Evolutionary conservation across 2,888 invertebrate species (phyloP), one percentile per base, ranked within the genome.

Genomic region (Erebia palarica): DNA sequence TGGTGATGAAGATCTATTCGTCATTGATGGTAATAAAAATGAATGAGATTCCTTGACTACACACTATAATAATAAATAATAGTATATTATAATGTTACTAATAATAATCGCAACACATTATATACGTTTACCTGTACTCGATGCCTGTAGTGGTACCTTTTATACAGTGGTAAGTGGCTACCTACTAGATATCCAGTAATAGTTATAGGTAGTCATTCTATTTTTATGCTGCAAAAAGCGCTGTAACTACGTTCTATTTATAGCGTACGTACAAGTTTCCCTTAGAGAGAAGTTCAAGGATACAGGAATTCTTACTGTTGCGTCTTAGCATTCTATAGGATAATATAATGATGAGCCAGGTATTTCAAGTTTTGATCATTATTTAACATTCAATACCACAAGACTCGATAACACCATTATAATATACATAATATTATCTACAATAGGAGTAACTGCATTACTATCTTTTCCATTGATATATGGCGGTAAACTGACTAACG

Each of bases 231-330:
- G 55, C 65, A 65, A 65, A 57, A 65, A 65, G 55, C 11, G 16
- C 57, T 49, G 49, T 49, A 49, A 63, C 42, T 65, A 36, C 13
- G 18, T 65, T 65, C 65, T 65, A 65, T 65, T 65, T 42, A 65
- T 65, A 65, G 57, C 10, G n/a, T 42, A n/a, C 53, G 16, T 55
- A 55, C 65, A 55, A 65, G 55, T 65, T 65, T 65, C 65, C 18
- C 65, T 65, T 65, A 44, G 55, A 65, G 65, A 65, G 65, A 27
- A 16, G 53, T 65, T 65, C 65, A 65, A 65, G 65, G 65, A 44
- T 65, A 65, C 51, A 16, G 65, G 65, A 65, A 64, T 64, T 64
- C 64, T 51, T 65, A 65, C 53, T 53, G 65, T 53, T 36, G 53
- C 65, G 16, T 53, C 27, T 13, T 49, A 16, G 47, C 63, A 49